Evolutionary conservation across 1,140 invertebrate genomes (phyloP).

Genomic region (Bombyx mori): DNA sequence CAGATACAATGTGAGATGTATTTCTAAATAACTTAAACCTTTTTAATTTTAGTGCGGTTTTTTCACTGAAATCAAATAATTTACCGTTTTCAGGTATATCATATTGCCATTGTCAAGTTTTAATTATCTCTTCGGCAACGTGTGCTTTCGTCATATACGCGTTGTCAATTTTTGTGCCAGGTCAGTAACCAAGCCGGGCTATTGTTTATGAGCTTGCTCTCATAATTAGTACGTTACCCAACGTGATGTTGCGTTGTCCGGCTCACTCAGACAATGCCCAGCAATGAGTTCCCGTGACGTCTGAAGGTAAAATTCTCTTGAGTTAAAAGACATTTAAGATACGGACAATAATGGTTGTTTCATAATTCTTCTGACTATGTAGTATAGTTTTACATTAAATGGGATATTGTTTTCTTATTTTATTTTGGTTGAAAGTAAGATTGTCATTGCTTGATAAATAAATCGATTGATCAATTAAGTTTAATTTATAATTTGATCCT

Average conservation of each 20-base stretch:
- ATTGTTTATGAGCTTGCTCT: constrained; percentile 10
- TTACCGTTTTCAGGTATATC: too few species aligned
- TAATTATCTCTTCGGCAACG: neutral
- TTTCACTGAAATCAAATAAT: too few species aligned
- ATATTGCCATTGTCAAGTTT: too few species aligned
- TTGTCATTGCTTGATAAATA: too few species aligned
- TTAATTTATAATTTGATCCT: too few species aligned
- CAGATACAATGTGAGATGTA: too few species aligned
- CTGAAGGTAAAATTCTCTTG: neutral
- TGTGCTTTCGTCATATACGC: constrained; percentile 3
- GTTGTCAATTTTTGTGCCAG: constrained; percentile 1
- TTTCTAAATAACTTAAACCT: too few species aligned
- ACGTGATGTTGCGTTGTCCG: constrained; percentile 8
- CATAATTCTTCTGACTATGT: neutral
- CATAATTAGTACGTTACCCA: constrained; percentile 9
- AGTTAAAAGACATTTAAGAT: neutral
- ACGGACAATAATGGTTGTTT: neutral
- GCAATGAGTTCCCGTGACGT: too few species aligned
- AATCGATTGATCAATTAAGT: too few species aligned
- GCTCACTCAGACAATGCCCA: neutral
- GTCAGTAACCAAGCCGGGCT: constrained; percentile 2
- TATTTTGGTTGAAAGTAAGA: neutral
- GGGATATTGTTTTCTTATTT: neutral
- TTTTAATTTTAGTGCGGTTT: too few species aligned
- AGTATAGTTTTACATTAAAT: too few species aligned